Evolutionary conservation across 2,113 vertebrate species (phyloP).

Genomic region (Nematolebias whitei): DNA sequence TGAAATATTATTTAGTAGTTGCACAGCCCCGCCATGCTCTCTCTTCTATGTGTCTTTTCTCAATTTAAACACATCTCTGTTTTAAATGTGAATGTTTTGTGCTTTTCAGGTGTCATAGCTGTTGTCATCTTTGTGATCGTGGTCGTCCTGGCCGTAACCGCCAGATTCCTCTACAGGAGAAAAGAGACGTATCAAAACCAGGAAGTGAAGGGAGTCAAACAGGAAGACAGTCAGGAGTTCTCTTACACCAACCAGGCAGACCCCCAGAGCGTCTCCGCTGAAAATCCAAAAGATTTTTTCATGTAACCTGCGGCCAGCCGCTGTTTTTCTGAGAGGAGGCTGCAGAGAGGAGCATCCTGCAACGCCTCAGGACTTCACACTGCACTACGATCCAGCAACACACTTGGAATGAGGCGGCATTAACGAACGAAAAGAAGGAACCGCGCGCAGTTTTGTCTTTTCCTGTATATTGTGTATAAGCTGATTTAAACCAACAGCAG

Average conservation of each 20-base stretch:
- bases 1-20: too few relatives aligned
- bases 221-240: conserved; percentile 84
- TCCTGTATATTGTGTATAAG: conserved; percentile 44
- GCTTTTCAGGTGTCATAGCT: conserved; percentile 86
- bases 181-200: conserved; percentile 87
- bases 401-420: background rate
- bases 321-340: conserved; percentile 28
- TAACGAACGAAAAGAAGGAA: conserved; percentile 8
- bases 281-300: conserved; percentile 93
- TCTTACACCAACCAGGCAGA: conserved; percentile 85
- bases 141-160: conserved; percentile 81
- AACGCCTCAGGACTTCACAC: conserved; percentile 48
- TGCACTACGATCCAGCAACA: conserved; percentile 31
- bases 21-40: too few relatives aligned
- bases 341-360: conserved; percentile 27
- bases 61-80: background rate
- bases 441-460: conserved; percentile 23
- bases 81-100: background rate
- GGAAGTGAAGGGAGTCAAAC: conserved; percentile 84
- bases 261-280: conserved; percentile 80
- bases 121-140: conserved; percentile 88
- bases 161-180: conserved; percentile 85
- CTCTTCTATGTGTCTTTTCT: too few relatives aligned
- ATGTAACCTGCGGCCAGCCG: conserved; percentile 78
- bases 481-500: conserved; percentile 31